Evolutionary conservation across 2,888 invertebrate species (phyloP).

Genomic region (Hetaerina titia): DNA sequence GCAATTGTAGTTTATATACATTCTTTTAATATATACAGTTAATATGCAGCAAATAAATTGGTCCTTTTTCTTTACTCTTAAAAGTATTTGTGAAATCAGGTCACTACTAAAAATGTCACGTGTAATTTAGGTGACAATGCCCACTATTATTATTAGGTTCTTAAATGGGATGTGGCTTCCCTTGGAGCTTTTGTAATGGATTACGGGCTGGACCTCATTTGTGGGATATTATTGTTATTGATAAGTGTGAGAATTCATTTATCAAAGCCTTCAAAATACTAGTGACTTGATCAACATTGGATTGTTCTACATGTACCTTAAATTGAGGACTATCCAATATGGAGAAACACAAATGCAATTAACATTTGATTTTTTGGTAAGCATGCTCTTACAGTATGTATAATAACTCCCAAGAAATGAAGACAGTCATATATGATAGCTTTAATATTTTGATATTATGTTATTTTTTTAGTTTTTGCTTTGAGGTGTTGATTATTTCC

Average conservation of each 20-base stretch:
- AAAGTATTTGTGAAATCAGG: not conserved
- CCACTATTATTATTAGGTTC: not conserved
- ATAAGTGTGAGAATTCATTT: not conserved
- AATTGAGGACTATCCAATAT: not conserved
- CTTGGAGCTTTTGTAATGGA: not conserved
- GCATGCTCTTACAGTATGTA: not conserved
- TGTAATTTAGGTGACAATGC: not conserved
- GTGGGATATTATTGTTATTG: not conserved
- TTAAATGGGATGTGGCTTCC: not conserved
- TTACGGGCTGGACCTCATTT: not conserved
- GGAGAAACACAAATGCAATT: conserved; percentile 8
- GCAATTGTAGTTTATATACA: no score
- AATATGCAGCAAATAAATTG: no score
- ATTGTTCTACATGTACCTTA: not conserved
- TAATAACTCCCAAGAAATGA: not conserved
- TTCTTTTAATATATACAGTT: no score
- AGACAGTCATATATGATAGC: not conserved
- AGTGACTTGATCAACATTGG: not conserved
- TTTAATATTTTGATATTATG: not conserved
- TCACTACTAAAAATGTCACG: not conserved
- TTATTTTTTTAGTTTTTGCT: not conserved
- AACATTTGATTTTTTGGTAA: not conserved
- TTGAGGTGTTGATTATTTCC: conserved; percentile 8
- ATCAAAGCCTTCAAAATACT: not conserved
- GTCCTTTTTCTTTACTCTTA: not conserved